These are phyloP conservation scores for Hirtodrosophila duncani DNA, from an alignment of 2,888 invertebrate species.

Conservation along the genomic window DNA sequence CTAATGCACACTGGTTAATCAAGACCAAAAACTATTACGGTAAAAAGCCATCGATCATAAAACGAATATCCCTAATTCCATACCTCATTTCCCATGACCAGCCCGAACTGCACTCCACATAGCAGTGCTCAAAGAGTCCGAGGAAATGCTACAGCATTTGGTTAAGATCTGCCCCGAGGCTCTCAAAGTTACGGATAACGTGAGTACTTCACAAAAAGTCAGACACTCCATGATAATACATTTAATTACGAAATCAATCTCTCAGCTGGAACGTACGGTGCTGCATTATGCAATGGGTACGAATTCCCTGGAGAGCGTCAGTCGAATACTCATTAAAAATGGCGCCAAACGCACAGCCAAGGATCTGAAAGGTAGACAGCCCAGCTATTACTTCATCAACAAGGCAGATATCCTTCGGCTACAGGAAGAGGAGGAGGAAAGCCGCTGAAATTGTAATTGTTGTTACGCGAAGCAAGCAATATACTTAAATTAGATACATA, in stretches of 20 bases:
- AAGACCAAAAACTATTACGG: conserved; percentile 78
- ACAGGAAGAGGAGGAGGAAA: conserved; percentile 88
- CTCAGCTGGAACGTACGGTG: conserved; percentile 90
- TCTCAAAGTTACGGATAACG: conserved; percentile 89
- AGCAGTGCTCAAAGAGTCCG: conserved; percentile 90
- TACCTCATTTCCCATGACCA: conserved; percentile 4
- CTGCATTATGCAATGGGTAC: conserved; percentile 95
- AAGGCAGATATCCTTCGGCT: conserved; percentile 91
- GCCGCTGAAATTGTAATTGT: conserved; percentile 70
- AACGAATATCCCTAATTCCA: background rate
- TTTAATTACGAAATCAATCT: no score
- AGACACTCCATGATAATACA: background rate
- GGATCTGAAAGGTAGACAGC: conserved; percentile 92
- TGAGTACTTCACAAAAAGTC: no score
- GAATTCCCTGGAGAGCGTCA: conserved; percentile 88
- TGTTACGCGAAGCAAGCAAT: conserved; percentile 14
- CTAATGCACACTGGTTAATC: conserved; percentile 72
- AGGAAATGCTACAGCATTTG: conserved; percentile 88
- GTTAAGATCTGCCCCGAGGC: conserved; percentile 86
- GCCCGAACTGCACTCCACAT: conserved; percentile 91
- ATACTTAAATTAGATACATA: conserved; percentile 23
- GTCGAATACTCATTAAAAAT: conserved; percentile 87
- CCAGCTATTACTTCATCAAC: conserved; percentile 95
- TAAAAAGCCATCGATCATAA: conserved; percentile 27
- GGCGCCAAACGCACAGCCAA: conserved; percentile 90